Conservation (phyloP, 2,797 vertebrate genomes). For the Argyrosomus regius region DNA sequence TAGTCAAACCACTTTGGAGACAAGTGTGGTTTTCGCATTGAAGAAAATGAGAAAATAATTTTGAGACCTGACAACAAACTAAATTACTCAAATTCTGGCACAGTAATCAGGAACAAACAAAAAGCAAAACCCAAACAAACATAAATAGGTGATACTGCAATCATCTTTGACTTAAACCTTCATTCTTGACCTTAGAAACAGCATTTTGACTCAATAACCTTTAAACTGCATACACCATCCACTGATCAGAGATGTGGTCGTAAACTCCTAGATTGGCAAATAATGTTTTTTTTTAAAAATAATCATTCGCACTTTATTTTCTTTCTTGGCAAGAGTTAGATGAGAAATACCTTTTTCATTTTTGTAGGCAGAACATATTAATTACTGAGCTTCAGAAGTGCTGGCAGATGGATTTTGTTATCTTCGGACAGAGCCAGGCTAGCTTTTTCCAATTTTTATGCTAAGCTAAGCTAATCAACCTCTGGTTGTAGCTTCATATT, state of each 20-base stretch:
- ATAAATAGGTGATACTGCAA: neutral
- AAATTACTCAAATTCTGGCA: neutral
- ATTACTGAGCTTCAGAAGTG: neutral
- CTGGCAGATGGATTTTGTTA: neutral
- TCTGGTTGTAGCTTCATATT: neutral
- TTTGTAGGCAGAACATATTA: too few species aligned
- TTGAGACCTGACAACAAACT: neutral
- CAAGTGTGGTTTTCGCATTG: neutral
- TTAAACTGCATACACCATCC: too few species aligned
- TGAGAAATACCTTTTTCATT: too few species aligned
- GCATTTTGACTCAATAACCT: neutral
- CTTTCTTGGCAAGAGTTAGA: too few species aligned
- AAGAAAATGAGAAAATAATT: neutral
- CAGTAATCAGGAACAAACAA: neutral
- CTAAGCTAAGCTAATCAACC: neutral
- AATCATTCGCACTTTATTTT: too few species aligned
- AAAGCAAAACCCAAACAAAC: neutral
- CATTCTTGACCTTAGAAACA: neutral
- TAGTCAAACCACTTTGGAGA: neutral
- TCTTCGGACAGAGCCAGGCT: too few species aligned
- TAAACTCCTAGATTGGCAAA: too few species aligned
- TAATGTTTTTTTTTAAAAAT: too few species aligned
- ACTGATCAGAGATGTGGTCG: too few species aligned
- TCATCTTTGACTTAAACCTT: too few species aligned
- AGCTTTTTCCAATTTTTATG: neutral